phyloP scores from a whole-genome alignment of 2,113 vertebrate genomes.

The Pteruthius melanotis region DNA sequence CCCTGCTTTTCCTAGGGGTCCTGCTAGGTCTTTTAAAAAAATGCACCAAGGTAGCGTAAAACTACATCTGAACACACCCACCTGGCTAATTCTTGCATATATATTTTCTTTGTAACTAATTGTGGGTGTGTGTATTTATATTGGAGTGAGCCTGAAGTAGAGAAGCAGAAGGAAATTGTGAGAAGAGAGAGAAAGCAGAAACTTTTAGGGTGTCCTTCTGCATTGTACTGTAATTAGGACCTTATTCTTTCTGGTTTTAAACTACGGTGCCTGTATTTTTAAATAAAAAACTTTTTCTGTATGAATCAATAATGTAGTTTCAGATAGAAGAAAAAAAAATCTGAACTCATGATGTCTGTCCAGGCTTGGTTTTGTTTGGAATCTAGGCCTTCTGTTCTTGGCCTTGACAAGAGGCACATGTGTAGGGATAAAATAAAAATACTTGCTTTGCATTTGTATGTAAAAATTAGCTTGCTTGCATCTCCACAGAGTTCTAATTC shows the following conservation, averaged over 20 bases:
- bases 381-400: not conserved
- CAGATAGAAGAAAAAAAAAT: not conserved
- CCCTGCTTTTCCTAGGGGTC: not conserved
- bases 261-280: not conserved
- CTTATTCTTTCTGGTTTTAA: not conserved
- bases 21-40: not conserved
- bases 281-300: not conserved
- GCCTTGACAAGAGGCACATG: not conserved
- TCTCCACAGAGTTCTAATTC: not conserved
- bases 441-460: accelerated
- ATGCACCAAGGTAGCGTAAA: not conserved
- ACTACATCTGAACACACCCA: not conserved
- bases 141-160: not conserved
- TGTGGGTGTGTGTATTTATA: not conserved
- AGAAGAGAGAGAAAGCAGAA: not conserved
- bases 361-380: not conserved
- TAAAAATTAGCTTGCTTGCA: not conserved
- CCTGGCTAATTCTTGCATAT: not conserved
- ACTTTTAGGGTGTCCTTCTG: not conserved
- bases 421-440: not conserved
- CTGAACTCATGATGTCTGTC: not conserved
- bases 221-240: not conserved
- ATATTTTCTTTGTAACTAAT: not conserved
- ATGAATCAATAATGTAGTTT: not conserved
- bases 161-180: not conserved